These are phyloP conservation scores for Anas flavirostris DNA, from an alignment of 2,797 vertebrate species.

Conservation along the genomic window DNA sequence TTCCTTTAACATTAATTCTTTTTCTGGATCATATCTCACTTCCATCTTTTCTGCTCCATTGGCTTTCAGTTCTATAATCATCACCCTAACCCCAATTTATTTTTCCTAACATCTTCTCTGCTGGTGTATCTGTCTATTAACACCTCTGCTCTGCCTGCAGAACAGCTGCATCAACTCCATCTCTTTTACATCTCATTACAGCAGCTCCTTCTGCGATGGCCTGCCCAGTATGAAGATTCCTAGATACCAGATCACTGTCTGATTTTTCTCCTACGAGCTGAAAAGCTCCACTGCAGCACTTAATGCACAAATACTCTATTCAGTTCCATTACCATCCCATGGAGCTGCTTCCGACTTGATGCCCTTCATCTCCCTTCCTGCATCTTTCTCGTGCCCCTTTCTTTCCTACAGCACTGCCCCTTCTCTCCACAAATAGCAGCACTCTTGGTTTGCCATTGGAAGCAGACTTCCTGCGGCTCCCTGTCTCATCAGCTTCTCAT, in stretches of 20 bases:
- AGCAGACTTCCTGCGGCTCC: constrained; percentile 67
- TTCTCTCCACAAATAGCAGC: constrained; percentile 71
- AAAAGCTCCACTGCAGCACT: constrained; percentile 32
- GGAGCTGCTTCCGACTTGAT: constrained; percentile 52
- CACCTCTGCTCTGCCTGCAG: constrained; percentile 17
- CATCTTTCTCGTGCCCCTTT: constrained; percentile 46
- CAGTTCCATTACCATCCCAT: constrained; percentile 29
- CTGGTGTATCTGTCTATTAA: constrained; percentile 37
- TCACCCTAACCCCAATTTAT: constrained; percentile 20
- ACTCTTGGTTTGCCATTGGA: constrained; percentile 68
- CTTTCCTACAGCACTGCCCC: constrained; percentile 52
- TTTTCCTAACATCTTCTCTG: constrained; percentile 27
- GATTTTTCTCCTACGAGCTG: background rate
- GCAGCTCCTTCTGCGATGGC: constrained; percentile 16
- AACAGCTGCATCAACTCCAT: constrained; percentile 46
- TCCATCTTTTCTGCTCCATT: background rate
- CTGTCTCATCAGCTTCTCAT: constrained; percentile 71
- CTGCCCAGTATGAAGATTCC: constrained; percentile 24
- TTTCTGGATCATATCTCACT: background rate
- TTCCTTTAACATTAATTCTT: background rate
- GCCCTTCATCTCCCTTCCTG: constrained; percentile 60
- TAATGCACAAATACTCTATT: background rate
- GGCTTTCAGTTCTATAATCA: background rate
- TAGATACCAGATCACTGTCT: background rate
- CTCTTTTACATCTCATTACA: constrained; percentile 47